These are phyloP conservation scores for Andrena chrysosceles DNA, from an alignment of 2,888 invertebrate species.

Conservation along the genomic window DNA sequence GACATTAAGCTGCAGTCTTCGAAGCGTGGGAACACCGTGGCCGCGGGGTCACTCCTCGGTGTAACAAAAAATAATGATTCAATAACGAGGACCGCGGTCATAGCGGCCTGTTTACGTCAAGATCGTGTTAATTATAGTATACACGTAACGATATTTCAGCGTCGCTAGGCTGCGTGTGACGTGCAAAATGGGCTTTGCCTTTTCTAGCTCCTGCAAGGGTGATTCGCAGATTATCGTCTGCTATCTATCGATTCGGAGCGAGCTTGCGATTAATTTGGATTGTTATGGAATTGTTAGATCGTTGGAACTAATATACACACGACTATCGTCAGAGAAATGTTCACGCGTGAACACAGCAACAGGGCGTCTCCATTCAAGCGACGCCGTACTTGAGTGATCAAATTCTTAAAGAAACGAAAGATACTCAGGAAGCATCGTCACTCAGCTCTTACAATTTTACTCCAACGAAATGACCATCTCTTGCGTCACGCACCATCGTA, in stretches of 20 bases:
- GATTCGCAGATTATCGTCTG: not conserved
- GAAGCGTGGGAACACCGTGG: conserved; percentile 57
- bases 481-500: no score
- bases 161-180: not conserved
- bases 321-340: no score
- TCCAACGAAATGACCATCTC: no score
- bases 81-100: not conserved
- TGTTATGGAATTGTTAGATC: not conserved
- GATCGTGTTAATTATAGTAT: conserved; percentile 18
- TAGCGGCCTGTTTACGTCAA: conserved; percentile 7
- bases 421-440: no score
- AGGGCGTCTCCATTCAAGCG: no score
- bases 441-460: no score
- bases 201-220: not conserved
- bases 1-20: conserved; percentile 55
- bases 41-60: conserved; percentile 22
- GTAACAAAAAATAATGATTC: not conserved
- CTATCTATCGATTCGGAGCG: not conserved
- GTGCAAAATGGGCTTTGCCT: not conserved
- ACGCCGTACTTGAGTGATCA: no score
- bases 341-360: no score
- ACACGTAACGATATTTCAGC: not conserved
- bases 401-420: no score
- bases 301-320: no score
- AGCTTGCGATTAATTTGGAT: not conserved